These are phyloP conservation scores for Autographa pulchrina DNA, from an alignment of 2,888 invertebrate species.

Conservation along the genomic window DNA sequence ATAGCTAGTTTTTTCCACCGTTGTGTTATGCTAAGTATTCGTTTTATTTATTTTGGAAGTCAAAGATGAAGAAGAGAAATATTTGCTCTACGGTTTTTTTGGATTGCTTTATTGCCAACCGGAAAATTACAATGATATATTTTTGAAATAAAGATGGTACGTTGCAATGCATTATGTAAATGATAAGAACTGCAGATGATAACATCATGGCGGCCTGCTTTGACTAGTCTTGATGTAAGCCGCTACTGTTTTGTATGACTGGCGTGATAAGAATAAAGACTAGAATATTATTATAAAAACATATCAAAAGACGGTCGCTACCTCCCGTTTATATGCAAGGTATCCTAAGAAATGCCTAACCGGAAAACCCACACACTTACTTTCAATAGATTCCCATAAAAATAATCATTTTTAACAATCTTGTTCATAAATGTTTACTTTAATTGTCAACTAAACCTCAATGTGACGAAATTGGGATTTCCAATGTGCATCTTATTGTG, in stretches of 20 bases:
- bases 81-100: too few relatives aligned
- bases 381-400: neutral
- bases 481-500: constrained; percentile 1
- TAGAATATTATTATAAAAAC: neutral
- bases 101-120: constrained; percentile 5
- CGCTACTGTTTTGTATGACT: neutral
- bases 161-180: neutral
- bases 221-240: constrained; percentile 1
- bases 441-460: neutral
- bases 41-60: too few relatives aligned
- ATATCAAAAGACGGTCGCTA: neutral
- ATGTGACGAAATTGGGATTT: neutral
- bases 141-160: neutral
- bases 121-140: neutral
- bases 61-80: too few relatives aligned
- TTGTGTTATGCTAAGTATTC: too few relatives aligned
- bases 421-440: neutral
- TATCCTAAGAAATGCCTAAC: neutral
- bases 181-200: neutral
- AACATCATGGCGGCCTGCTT: neutral
- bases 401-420: neutral
- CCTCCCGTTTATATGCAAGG: neutral
- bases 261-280: neutral
- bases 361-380: neutral
- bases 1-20: too few relatives aligned